phyloP scores from a whole-genome alignment of 1,140 invertebrate species.

The Anoplolepis gracilipes region DNA sequence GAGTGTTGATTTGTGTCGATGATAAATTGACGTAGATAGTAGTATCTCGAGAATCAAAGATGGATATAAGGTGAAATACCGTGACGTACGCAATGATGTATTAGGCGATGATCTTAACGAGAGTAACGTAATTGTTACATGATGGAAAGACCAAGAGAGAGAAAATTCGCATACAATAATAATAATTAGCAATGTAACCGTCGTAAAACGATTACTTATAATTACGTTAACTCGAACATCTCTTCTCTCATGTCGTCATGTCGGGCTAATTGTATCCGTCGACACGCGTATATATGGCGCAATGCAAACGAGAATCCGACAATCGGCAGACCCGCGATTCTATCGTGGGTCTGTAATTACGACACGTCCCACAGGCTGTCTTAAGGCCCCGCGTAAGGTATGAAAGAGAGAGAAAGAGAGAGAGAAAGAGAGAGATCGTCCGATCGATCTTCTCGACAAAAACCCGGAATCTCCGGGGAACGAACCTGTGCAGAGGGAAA shows the following conservation, averaged over 20 bases:
- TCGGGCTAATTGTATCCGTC: conserved; percentile 31
- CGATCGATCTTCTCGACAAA: conserved; percentile 28
- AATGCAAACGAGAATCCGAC: neutral
- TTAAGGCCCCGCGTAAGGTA: neutral
- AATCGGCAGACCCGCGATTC: conserved; percentile 8
- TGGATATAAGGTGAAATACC: conserved; percentile 36
- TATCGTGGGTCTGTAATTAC: conserved; percentile 44
- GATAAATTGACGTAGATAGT: conserved; percentile 33
- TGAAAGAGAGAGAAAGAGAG: neutral
- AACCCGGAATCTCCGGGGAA: conserved; percentile 33
- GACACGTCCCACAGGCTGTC: neutral
- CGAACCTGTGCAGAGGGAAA: neutral
- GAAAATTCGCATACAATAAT: conserved; percentile 15
- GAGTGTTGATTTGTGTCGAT: conserved; percentile 46
- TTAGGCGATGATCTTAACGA: conserved; percentile 27
- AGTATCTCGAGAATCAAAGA: conserved; percentile 37
- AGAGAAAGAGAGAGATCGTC: too few species aligned
- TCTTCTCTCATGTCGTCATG: neutral
- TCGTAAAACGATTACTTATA: conserved; percentile 33
- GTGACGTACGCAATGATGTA: conserved; percentile 46
- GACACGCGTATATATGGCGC: neutral
- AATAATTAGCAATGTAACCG: conserved; percentile 36
- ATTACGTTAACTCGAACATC: conserved; percentile 15
- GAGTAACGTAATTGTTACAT: conserved; percentile 45
- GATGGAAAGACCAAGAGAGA: too few species aligned